Evolutionary conservation across 37 sponge, comb jelly and placozoan genomes (phyloP).

Genomic region (Lycopodina hypogea): DNA sequence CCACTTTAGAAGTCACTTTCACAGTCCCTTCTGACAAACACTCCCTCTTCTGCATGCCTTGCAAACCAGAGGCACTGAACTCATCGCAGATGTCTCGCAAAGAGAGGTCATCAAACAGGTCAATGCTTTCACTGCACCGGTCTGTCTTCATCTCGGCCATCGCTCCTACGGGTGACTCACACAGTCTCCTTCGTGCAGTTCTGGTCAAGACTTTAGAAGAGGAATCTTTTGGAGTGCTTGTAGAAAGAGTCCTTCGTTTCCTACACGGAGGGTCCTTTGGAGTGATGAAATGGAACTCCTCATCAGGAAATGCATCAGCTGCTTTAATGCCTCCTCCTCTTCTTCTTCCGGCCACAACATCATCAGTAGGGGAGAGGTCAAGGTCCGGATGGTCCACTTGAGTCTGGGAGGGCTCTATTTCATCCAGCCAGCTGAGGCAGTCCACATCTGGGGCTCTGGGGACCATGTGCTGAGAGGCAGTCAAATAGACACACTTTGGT

Average conservation of each 20-base stretch:
- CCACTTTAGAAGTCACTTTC: not conserved
- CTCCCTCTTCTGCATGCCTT: no score
- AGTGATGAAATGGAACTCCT: constrained; percentile 16
- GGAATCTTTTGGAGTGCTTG: not conserved
- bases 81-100: constrained; percentile 13
- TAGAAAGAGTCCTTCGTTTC: not conserved
- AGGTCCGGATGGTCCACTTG: not conserved
- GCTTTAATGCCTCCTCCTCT: no score
- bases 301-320: not conserved
- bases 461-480: constrained; percentile 32
- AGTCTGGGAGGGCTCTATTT: constrained; percentile 40
- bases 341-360: not conserved
- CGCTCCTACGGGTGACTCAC: not conserved
- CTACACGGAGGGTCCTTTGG: constrained; percentile 9
- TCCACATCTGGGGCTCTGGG: constrained; percentile 58
- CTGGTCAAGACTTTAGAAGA: not conserved
- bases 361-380: not conserved
- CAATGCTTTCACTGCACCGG: not conserved
- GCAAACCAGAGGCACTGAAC: constrained; percentile 2
- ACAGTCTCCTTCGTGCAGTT: not conserved
- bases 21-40: not conserved
- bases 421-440: constrained; percentile 68
- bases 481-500: not conserved
- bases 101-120: constrained; percentile 36
- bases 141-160: not conserved